Base-by-base conservation (phyloP, 2,888 invertebrate genomes). In the Pycnomerus fuliginosus region DNA sequence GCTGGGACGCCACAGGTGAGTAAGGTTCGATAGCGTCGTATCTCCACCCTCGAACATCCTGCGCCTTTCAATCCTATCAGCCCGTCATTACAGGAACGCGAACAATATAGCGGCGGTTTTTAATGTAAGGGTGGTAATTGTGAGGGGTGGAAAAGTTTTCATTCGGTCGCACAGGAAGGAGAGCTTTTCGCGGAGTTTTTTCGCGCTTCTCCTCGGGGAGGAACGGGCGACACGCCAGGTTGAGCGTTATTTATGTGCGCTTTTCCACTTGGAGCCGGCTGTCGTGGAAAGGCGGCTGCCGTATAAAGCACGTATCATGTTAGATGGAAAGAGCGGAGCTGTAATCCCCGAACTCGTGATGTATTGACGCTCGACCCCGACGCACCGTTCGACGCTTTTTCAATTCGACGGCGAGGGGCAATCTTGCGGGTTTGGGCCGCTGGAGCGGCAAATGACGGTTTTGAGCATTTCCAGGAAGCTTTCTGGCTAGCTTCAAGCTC, bases 171-270 rank as follows among this genome's bases (percentile, higher is more conserved):
- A 14, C 23, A 27, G 35, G 32, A 46, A 41, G 33, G 30, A 46
- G 46, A 41, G 42, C 46, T 45, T 36, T 30, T 14, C 16, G 34
- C 20, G 23, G 30, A 25, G 25, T 42, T 54, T 52, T 53, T 51
- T 47, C 49, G 49, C 51, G 46, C 49, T 43, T 33, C 47, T 50
- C 37, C 53, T 49, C 42, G 33, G 50, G 48, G 50, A 50, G 11
- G 37, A 39, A 44, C 51, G 49, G 60, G 62, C 62, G 59, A 60
- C 63, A 64, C 65, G 67, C 61, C 69, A 69, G 67, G 66, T 70
- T 69, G 69, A 68, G 67, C 67, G 70, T 72, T 71, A 72, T 72
- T 72, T 72, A 72, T 71, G 68, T 65, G 57, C 65, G 67, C 69
- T 69, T 69, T 70, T 69, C 68, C 69, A 67, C 68, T 66, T 64